phyloP scores from a whole-genome alignment of 2,797 vertebrate species.

The Xenops minutus region DNA sequence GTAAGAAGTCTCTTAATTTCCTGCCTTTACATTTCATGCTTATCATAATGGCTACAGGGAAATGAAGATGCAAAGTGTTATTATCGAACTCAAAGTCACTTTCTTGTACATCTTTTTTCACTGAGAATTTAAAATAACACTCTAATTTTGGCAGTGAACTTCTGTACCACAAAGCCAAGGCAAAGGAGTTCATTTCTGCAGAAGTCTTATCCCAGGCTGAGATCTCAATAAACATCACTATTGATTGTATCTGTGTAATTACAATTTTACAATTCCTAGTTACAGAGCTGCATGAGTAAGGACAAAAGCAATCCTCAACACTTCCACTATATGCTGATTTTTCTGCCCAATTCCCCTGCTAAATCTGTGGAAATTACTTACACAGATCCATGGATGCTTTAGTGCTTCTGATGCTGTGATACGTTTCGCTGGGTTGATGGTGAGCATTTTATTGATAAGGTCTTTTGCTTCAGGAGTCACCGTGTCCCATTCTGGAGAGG shows the following conservation, averaged over 20 bases:
- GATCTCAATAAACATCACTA: not conserved
- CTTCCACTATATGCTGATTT: not conserved
- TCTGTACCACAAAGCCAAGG: not conserved
- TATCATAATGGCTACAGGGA: not conserved
- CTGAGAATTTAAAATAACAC: not conserved
- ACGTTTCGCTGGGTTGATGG: constrained; percentile 94
- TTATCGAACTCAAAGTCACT: not conserved
- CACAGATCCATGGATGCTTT: constrained; percentile 98
- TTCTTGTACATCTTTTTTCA: not conserved
- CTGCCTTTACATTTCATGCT: not conserved
- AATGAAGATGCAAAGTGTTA: not conserved
- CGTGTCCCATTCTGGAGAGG: constrained; percentile 97
- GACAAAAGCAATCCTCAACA: not conserved
- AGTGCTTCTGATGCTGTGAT: constrained; percentile 92
- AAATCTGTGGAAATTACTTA: constrained; percentile 70
- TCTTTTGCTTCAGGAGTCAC: constrained; percentile 98
- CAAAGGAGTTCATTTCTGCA: not conserved
- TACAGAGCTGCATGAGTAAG: not conserved
- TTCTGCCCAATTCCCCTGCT: not conserved
- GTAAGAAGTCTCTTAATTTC: not conserved
- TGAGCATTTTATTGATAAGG: constrained; percentile 98
- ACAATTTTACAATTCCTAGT: not conserved
- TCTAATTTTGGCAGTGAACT: not conserved
- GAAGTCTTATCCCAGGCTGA: not conserved
- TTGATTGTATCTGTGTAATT: not conserved